phyloP scores from a whole-genome alignment of 2,888 invertebrate genomes.

The Thera britannica region DNA sequence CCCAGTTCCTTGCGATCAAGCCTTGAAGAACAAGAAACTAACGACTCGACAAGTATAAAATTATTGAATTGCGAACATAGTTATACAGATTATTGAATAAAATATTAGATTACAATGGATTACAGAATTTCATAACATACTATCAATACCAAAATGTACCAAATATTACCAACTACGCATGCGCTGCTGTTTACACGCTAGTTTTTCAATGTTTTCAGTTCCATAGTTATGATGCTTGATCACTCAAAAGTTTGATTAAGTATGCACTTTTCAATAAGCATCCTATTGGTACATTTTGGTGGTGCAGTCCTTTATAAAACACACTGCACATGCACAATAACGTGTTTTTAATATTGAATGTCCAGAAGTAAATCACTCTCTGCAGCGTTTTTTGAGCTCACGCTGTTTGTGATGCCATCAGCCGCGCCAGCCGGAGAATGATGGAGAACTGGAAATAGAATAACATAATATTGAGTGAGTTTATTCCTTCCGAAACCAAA shows the following conservation, averaged over 20 bases:
- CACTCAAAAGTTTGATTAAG: too few species aligned
- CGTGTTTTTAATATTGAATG: constrained; percentile 7
- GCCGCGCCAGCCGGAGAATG: constrained; percentile 81
- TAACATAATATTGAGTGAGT: neutral
- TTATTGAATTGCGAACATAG: neutral
- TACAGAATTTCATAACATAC: too few species aligned
- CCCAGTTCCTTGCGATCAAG: neutral
- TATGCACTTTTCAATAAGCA: too few species aligned
- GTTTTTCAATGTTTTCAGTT: neutral
- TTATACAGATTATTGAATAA: neutral
- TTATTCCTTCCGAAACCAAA: too few species aligned
- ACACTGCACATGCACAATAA: neutral
- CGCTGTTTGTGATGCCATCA: constrained; percentile 60
- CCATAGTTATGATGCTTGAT: neutral
- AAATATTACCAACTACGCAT: neutral
- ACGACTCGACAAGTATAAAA: too few species aligned
- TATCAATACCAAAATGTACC: too few species aligned
- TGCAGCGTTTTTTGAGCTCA: constrained; percentile 37
- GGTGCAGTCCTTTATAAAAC: neutral
- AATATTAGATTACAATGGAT: too few species aligned
- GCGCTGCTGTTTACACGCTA: neutral
- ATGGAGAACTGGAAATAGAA: constrained; percentile 67
- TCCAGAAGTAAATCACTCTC: constrained; percentile 39
- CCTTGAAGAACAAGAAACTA: neutral
- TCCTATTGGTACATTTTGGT: too few species aligned